Base-by-base conservation (phyloP, 92 coral and sea anemone genomes). In the Virgularia gustaviana region DNA sequence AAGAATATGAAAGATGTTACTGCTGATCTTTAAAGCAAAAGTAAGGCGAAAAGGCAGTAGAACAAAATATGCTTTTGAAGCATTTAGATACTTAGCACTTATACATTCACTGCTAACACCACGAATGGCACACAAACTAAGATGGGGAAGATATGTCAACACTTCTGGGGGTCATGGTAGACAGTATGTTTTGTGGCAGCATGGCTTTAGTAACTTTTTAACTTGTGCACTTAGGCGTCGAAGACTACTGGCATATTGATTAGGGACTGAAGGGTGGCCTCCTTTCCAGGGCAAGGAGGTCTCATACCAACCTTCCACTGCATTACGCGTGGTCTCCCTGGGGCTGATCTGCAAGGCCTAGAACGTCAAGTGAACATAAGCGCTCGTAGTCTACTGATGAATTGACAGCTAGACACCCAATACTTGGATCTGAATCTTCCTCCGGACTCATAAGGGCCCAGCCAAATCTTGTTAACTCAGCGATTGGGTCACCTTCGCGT, bases 401-500 rank as follows among this genome's bases (percentile, higher is more conserved):
- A 30, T 59, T 70, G 16, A 70, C 72, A 7, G 78, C 70, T 20
- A 71, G 71, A 44, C 42, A 23, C 11, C 36, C 63, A 2, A 37
- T 67, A 13, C 70, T 0, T 20, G 49, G 71, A 24, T 78, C 70
- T 9, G 71, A 22, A 19, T 39, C 71, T 25, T 6, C 57, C 58
- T 78, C 78, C 24, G 78, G 83, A n/a, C 54, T 28, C 67, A 65
- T 41, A 24, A 54, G 31, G 4, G 83, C 42, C 83, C 83, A 79
- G 4, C 68, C 82, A 27, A 65, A 77, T 15, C 72, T 31, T 2
- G 80, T 75, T 31, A 61, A 57, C 27, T 75, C 73, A 8, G 80
- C 80, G 15, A 65, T 68, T 7, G 71, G 65, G 19, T 38, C 58
- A 9, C 75, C 52, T 62, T 62, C 47, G 13, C 45, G 47, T 1